Conservation (phyloP, 2,888 invertebrate species). For the Eupithecia vulgata region DNA sequence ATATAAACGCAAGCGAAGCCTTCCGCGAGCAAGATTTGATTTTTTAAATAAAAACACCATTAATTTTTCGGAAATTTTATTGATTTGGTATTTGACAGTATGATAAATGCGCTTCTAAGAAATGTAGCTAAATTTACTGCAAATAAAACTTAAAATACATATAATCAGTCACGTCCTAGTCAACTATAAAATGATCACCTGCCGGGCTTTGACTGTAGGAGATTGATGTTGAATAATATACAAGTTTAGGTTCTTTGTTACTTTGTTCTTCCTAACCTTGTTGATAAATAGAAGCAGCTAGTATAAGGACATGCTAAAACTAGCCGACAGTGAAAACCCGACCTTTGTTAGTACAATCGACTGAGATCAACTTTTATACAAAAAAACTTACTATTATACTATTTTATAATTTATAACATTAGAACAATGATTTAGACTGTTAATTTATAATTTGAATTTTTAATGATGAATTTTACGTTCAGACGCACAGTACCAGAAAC, state of each 20-base stretch:
- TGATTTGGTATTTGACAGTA: constrained; percentile 50
- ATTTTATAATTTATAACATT: constrained; percentile 8
- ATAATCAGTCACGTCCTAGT: constrained; percentile 41
- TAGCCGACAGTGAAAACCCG: constrained; percentile 45
- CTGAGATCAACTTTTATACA: constrained; percentile 60
- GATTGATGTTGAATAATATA: not conserved
- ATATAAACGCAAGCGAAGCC: too few species aligned
- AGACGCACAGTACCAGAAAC: too few species aligned
- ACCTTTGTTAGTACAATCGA: constrained; percentile 54
- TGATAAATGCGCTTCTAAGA: constrained; percentile 40
- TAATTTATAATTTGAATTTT: not conserved
- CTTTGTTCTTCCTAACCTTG: not conserved
- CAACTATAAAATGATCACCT: constrained; percentile 14
- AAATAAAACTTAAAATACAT: constrained; percentile 29
- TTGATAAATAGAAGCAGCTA: not conserved
- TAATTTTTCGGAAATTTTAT: constrained; percentile 45
- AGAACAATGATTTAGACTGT: constrained; percentile 29
- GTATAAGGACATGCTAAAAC: not conserved
- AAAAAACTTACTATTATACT: constrained; percentile 45
- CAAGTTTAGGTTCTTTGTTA: not conserved
- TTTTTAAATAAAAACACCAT: constrained; percentile 11
- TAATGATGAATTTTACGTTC: too few species aligned
- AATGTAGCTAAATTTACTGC: constrained; percentile 16
- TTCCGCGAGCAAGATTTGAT: too few species aligned
- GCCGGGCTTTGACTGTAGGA: constrained; percentile 32